phyloP scores from a whole-genome alignment of 2,888 invertebrate species.

The Ernsta delagoae region DNA sequence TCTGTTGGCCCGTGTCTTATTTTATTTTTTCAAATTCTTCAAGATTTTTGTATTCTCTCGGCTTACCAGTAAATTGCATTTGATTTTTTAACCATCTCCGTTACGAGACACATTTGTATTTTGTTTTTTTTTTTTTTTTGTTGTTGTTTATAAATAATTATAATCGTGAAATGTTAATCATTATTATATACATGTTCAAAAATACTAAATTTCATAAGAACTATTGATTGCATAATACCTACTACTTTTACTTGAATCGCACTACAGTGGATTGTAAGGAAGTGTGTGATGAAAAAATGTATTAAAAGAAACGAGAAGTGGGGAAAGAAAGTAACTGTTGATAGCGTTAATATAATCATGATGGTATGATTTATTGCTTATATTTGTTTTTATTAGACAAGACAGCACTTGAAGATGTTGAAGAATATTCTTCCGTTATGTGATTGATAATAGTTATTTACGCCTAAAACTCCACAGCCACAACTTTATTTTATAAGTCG shows the following conservation, averaged over 20 bases:
- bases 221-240: constrained; percentile 13
- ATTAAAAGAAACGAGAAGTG: background rate
- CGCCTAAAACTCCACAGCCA: too few species aligned
- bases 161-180: background rate
- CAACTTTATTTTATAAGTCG: too few species aligned
- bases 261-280: background rate
- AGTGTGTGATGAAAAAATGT: background rate
- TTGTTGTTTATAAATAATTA: background rate
- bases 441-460: too few species aligned
- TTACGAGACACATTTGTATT: too few species aligned
- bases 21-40: too few species aligned
- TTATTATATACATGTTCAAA: background rate
- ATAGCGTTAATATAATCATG: background rate
- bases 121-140: too few species aligned
- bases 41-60: too few species aligned
- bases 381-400: background rate
- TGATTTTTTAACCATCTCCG: too few species aligned
- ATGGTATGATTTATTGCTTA: background rate
- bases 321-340: background rate
- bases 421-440: too few species aligned
- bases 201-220: background rate
- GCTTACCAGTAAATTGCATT: too few species aligned
- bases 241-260: constrained; percentile 5
- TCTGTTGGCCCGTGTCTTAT: too few species aligned
- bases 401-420: background rate